Evolutionary conservation across 2,113 vertebrate genomes (phyloP), one percentile per base, ranked within the genome.

Genomic region (Zapornia atra): DNA sequence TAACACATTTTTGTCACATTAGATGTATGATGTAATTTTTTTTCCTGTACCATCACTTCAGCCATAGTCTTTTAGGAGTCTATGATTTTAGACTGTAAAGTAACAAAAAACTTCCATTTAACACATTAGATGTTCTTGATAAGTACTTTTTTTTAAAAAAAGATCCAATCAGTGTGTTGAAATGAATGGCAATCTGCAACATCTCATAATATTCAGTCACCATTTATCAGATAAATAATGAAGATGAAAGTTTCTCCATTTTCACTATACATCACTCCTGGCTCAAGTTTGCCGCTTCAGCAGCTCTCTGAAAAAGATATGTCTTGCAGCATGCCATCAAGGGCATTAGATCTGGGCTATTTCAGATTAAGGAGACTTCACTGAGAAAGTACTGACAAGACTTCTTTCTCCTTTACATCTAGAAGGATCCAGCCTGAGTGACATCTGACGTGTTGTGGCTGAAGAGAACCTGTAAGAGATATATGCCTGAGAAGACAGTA

Each of bases 221-320:
- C 59, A 63, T 83, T 77, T 80, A 94, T 26, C 22, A 84, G 82
- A 90, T 70, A 93, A 96, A 90, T 81, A 93, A 90, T 44, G 72
- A 87, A 94, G 92, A 93, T 86, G 42, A 90, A 92, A 71, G 16
- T 88, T 95, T 90, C 51, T 83, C 36, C 64, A 40, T 88, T 92
- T 96, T 94, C 65, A 22, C 28, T 65, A 19, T 92, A 38, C 15
- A 92, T 95, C 82, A 83, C 29, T 14, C 20, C 21, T 80, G 64
- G 38, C 38, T 95, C 42, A 82, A 64, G 26, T 93, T 53, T 94
- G 88, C 88, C 1, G 24, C 90, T 94, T 96, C 95, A 96, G 72
- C 92, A 95, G 29, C 56, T 88, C 71, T 88, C 60, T 82, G 85
- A 84, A 79, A 94, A 94, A 88, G 38, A 50, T 70, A 63, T 26